These are phyloP conservation scores for Myodes glareolus DNA, from an alignment of 2,113 vertebrate species.

Conservation along the genomic window DNA sequence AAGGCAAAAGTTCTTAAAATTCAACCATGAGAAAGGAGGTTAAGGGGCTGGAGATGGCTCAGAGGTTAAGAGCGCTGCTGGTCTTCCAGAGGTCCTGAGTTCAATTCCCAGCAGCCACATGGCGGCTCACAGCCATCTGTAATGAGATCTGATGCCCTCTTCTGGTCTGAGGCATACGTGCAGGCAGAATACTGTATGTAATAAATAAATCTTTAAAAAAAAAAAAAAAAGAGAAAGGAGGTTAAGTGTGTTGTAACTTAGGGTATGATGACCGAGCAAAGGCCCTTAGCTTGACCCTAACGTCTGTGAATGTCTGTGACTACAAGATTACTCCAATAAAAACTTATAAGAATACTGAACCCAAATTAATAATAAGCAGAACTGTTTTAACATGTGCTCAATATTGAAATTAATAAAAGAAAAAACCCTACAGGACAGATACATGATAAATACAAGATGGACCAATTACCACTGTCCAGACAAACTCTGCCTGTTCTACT, in stretches of 20 bases:
- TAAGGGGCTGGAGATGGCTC: too few species aligned
- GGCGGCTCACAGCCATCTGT: too few species aligned
- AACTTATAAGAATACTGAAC: conserved; percentile 24
- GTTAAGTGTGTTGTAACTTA: background rate
- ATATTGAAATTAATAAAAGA: background rate
- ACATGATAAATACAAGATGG: background rate
- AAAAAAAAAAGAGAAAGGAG: too few species aligned
- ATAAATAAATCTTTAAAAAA: too few species aligned
- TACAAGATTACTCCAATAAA: background rate
- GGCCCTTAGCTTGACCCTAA: background rate
- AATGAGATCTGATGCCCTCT: too few species aligned
- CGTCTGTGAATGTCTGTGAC: background rate
- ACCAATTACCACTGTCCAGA: too few species aligned
- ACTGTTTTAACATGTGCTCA: background rate
- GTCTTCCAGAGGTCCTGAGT: too few species aligned
- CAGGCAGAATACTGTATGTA: too few species aligned
- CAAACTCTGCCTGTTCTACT: background rate
- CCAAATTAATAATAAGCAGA: background rate
- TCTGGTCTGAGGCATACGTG: too few species aligned
- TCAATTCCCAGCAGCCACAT: too few species aligned
- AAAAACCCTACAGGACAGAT: background rate
- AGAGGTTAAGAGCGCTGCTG: too few species aligned
- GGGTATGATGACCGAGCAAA: too few species aligned
- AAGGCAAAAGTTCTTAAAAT: background rate
- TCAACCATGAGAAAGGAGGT: background rate